Conservation (phyloP, 2,113 vertebrate species). For the Tyrannus savana region DNA sequence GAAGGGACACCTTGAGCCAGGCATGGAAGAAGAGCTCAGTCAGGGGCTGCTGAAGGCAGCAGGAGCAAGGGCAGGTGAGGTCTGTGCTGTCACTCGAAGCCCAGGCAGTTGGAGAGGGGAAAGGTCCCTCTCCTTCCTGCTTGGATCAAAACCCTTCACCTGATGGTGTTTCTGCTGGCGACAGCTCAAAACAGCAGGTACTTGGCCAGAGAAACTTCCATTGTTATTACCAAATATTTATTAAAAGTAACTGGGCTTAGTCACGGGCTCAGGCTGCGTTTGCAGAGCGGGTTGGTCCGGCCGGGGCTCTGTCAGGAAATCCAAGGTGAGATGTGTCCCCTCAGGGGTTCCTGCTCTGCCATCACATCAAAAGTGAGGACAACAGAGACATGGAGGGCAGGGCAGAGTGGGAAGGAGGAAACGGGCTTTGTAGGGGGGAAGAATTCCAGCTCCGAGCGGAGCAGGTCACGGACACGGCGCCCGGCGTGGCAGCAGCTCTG, state of each 20-base stretch:
- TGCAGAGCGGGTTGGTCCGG: background rate
- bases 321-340: background rate
- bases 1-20: background rate
- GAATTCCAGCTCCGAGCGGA: rapidly evolving
- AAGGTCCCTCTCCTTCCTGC: background rate
- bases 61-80: background rate
- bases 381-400: background rate
- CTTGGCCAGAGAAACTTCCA: background rate
- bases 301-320: background rate
- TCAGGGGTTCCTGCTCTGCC: background rate
- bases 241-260: constrained; percentile 19
- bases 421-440: background rate
- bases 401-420: background rate
- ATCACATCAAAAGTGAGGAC: background rate
- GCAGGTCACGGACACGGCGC: rapidly evolving
- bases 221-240: background rate
- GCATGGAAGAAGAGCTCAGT: background rate
- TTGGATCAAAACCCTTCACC: background rate
- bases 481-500: rapidly evolving
- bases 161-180: background rate
- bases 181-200: background rate
- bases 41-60: background rate
- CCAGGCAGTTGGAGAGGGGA: background rate
- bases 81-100: rapidly evolving
- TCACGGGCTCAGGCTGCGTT: background rate